These are phyloP conservation scores for Mallateleia sp. DNA, from an alignment of 2,888 invertebrate species.

Conservation along the genomic window DNA sequence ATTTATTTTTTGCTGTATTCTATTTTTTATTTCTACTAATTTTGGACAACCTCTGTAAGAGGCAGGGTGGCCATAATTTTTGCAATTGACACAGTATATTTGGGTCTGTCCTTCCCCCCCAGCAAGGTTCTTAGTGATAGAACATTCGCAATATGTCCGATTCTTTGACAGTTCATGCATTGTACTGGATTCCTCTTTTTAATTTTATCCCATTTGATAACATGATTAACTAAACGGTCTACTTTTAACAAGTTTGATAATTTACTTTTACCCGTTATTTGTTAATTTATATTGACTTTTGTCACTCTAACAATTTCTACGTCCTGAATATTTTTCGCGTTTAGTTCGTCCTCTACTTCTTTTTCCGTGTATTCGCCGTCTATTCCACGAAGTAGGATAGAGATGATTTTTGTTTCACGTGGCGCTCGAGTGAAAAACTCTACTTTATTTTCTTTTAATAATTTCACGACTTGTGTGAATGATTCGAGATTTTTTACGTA, in stretches of 20 bases:
- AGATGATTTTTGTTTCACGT: not conserved
- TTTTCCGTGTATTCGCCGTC: not conserved
- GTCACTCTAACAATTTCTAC: not conserved
- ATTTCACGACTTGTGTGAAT: not conserved
- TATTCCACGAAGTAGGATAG: constrained; percentile 17
- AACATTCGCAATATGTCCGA: not conserved
- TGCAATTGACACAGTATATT: constrained; percentile 23
- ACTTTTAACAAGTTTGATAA: too few species aligned
- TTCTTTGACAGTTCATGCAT: not conserved
- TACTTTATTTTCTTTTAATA: not conserved
- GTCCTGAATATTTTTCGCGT: not conserved
- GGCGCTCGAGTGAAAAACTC: constrained; percentile 39
- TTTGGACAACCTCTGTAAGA: constrained; percentile 5
- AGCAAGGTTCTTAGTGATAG: too few species aligned
- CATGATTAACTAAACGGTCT: too few species aligned
- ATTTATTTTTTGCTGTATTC: not conserved
- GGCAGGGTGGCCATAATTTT: constrained; percentile 21
- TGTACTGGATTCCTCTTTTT: not conserved
- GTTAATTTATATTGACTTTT: not conserved
- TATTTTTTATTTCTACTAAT: not conserved
- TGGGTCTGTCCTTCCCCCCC: too few species aligned
- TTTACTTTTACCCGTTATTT: too few species aligned
- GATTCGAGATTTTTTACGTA: not conserved
- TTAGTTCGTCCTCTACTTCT: not conserved
- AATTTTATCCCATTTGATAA: too few species aligned